Percentiles rank a stretch among this genome's conserved stretches.
phyloP scores from a whole-genome alignment of 2,888 invertebrate genomes.

The Agelastica alni region DNA sequence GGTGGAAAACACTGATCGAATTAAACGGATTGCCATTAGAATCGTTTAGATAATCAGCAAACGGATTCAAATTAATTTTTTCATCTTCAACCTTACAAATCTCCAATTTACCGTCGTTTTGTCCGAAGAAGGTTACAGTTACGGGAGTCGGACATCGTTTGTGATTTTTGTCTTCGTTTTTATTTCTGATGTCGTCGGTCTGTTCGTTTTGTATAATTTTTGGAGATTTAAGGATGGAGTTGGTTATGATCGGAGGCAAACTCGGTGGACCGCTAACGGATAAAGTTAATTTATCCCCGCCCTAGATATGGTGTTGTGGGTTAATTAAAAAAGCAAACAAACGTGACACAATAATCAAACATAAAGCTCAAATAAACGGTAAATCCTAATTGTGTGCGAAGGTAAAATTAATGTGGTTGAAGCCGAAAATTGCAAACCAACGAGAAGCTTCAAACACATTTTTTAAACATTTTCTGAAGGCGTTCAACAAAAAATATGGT shows the following conservation, averaged over 20 bases:
- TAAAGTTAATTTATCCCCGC: conserved; percentile 71
- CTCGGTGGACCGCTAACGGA: conserved; percentile 62
- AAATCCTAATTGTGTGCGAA: too few species aligned
- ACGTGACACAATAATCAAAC: conserved; percentile 4
- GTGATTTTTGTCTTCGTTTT: conserved; percentile 41
- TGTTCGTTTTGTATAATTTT: conserved; percentile 48
- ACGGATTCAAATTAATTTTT: conserved; percentile 47
- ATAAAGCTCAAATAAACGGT: conserved; percentile 9
- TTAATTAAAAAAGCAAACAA: conserved; percentile 25
- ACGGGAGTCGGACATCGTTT: conserved; percentile 60
- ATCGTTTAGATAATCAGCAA: conserved; percentile 45
- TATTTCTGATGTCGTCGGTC: conserved; percentile 42
- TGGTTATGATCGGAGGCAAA: conserved; percentile 34
- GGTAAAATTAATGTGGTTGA: too few species aligned
- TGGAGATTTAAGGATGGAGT: conserved; percentile 36
- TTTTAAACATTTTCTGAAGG: too few species aligned
- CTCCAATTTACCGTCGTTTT: conserved; percentile 48
- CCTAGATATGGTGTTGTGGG: conserved; percentile 55
- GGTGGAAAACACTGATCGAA: conserved; percentile 40
- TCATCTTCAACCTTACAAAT: conserved; percentile 41
- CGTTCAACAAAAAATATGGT: too few species aligned
- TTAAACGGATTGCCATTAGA: conserved; percentile 57
- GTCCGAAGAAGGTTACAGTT: conserved; percentile 65
- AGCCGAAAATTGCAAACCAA: not conserved
- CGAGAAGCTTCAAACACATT: not conserved